Base-by-base conservation (phyloP, 2,113 vertebrate species). In the Phyllostomus hastatus region DNA sequence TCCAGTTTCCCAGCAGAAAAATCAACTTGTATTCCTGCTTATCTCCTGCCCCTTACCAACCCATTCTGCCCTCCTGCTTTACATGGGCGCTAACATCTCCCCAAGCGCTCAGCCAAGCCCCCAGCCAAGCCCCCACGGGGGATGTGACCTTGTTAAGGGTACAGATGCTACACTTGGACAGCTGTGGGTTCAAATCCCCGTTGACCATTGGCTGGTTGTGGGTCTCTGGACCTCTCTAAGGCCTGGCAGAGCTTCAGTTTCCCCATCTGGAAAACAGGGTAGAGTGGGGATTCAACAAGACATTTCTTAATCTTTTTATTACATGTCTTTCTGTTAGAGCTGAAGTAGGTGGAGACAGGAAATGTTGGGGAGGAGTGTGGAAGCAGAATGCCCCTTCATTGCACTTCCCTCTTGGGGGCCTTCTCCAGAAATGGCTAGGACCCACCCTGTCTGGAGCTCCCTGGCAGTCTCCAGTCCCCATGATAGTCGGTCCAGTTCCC, bases 401-500 rank as follows among this genome's bases (percentile, higher is more conserved):
- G 38, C 16, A 1, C 69, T 9, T 43, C 46, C 12, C 14, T 38
- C 52, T 66, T 24, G 14, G 31, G 14, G 35, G 17, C 28, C 35
- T 11, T 38, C 22, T 50, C 54, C 72, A 50, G 69, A 82, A 38
- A 35, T n/a, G 72, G 54, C 31, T 14, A 6, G 67, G 64, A 33
- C 48, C 20, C 4, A 9, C 8, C 48, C 50, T 43, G 10, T 46
- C 72, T 8, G n/a, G 31, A 46, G 48, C 19, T 52, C 69, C 84
- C 22, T 61, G 38, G 24, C 35, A 48, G 28, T 4, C 7, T 31
- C 43, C 12, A 12, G 22, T 11, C 33, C 19, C 24, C 35, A 57
- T 7, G 19, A 5, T 0, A 38, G 2, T 12, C 52, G 14, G 8
- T 1, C 17, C 15, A 11, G 11, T 43, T 20, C 20, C n/a, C 31